Evolutionary conservation across 1,140 invertebrate genomes (phyloP), one percentile per base, ranked within the genome.

Genomic region (Atta texana): DNA sequence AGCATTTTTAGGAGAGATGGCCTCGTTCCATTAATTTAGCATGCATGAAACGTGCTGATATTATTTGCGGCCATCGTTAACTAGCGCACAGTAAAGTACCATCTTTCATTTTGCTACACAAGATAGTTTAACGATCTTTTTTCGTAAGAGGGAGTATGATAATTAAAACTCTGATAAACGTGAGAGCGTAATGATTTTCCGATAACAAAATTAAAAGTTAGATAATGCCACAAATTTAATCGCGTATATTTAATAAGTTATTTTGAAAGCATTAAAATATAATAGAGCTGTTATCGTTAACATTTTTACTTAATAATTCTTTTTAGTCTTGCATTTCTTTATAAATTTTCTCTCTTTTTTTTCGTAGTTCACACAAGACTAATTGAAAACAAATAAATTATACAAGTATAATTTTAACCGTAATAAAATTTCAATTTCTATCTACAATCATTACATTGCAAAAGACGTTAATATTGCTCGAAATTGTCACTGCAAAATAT

Each of bases 11-110:
- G 68, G 66, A n/a, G 66, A 39, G 66, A 24, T 81, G 34, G 53
- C 78, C 78, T 81, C 51, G 78, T 81, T 81, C 78, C 78, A 81
- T 81, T 81, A 81, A 81, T 81, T 81, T 81, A 72, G 66, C 66
- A 71, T 81, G 66, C 78, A 81, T 81, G 66, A 81, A 81, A 59
- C 78, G 31, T 71, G 78, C 63, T 71, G 66, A 81, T 81, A 66
- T 72, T 72, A 71, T 57, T 81, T 72, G 66, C 66, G 78, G 21
- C 10, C 66, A 34, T 24, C 68, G 51, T 81, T 81, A 81, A 81
- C 66, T 71, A 71, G 66, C 34, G 12, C 34, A 28, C 51, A 68
- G 61, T 24, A 63, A 78, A 16, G 44, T 53, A 21, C 61, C 44
- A 71, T 72, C 78, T 28, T 81, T 81, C 68, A 81, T 81, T 81